phyloP scores from a whole-genome alignment of 1,140 invertebrate genomes.

The Drosophila pseudoananassae region DNA sequence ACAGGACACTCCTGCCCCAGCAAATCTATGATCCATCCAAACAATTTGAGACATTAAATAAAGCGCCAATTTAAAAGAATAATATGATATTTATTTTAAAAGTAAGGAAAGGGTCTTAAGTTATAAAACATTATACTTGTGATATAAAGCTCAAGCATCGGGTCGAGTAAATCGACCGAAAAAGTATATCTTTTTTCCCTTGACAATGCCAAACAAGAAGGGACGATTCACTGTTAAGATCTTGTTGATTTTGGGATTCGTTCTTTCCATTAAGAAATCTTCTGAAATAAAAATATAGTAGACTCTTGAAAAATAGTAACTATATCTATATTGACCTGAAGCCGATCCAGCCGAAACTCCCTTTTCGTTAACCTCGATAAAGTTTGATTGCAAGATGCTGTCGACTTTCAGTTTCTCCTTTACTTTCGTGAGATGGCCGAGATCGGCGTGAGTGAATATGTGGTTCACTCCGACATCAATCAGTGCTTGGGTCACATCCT shows the following conservation, averaged over 20 bases:
- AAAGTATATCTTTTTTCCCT: background rate
- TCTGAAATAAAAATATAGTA: background rate
- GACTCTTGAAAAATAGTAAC: no score
- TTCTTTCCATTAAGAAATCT: background rate
- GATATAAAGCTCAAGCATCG: background rate
- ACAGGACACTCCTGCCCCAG: background rate
- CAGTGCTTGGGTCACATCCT: slow-evolving; percentile 18
- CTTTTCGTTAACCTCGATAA: background rate
- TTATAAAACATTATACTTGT: background rate
- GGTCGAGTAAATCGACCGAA: slow-evolving; percentile 6
- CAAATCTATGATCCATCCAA: background rate
- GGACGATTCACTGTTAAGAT: slow-evolving; percentile 3
- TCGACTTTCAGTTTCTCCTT: background rate
- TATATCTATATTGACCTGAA: slow-evolving; percentile 6
- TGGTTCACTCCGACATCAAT: slow-evolving; percentile 2
- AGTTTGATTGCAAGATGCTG: background rate
- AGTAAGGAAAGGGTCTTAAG: background rate
- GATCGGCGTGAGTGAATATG: background rate
- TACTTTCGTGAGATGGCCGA: background rate
- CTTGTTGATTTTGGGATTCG: no score
- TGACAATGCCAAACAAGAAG: slow-evolving; percentile 7
- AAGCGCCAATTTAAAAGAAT: slow-evolving; percentile 33
- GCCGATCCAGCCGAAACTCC: background rate
- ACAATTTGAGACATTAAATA: slow-evolving; percentile 41
- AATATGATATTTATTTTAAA: background rate